phyloP scores from a whole-genome alignment of 2,888 invertebrate genomes.

The Erebia aethiops region DNA sequence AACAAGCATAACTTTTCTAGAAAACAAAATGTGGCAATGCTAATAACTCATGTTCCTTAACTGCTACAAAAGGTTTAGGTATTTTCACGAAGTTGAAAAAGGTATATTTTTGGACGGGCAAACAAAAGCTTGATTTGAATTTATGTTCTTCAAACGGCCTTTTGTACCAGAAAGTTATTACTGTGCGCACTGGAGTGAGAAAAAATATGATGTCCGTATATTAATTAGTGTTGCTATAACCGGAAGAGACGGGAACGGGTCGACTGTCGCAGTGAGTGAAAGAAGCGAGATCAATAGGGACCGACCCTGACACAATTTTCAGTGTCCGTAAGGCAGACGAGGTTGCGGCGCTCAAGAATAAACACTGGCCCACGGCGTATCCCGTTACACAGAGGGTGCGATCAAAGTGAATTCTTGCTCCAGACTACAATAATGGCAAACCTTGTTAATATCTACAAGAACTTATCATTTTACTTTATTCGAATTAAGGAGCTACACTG shows the following conservation, averaged over 20 bases:
- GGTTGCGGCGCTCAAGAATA: constrained; percentile 68
- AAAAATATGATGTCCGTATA: constrained; percentile 54
- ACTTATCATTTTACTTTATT: not conserved
- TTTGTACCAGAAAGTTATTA: constrained; percentile 38
- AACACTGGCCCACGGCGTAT: constrained; percentile 58
- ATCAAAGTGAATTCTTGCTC: constrained; percentile 46
- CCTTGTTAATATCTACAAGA: not conserved
- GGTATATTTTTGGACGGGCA: constrained; percentile 28
- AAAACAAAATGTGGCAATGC: constrained; percentile 37
- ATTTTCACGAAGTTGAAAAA: constrained; percentile 27
- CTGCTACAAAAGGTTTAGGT: constrained; percentile 33
- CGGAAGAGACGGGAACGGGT: constrained; percentile 65
- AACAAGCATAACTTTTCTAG: not conserved
- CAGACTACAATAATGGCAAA: not conserved
- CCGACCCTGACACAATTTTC: constrained; percentile 79
- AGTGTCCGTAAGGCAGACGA: constrained; percentile 62
- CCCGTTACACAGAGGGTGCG: constrained; percentile 42
- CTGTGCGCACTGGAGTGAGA: constrained; percentile 37
- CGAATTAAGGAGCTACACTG: not conserved
- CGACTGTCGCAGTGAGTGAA: constrained; percentile 63
- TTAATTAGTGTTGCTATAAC: constrained; percentile 52
- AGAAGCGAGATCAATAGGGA: constrained; percentile 76
- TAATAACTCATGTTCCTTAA: constrained; percentile 37
- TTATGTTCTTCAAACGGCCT: constrained; percentile 37
- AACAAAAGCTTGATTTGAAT: constrained; percentile 42